phyloP scores from a whole-genome alignment of 2,797 vertebrate species.

The Phaenicophaeus curvirostris region DNA sequence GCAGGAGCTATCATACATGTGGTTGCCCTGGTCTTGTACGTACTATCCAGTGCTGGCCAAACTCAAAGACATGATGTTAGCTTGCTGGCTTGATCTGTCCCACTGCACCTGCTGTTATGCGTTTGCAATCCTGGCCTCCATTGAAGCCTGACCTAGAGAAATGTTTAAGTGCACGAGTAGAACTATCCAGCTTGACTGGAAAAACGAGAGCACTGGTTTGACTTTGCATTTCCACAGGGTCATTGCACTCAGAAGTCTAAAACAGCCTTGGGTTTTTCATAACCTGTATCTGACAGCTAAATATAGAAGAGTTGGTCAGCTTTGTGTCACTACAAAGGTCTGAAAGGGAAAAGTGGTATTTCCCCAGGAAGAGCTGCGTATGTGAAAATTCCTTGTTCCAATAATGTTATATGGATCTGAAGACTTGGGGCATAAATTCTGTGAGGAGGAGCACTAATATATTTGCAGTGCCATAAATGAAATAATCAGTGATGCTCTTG shows the following conservation, averaged over 20 bases:
- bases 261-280: neutral
- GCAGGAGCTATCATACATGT: rapidly evolving
- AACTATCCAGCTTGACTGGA: constrained; percentile 46
- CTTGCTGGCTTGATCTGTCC: neutral
- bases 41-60: neutral
- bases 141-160: constrained; percentile 21
- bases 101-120: neutral
- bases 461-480: neutral
- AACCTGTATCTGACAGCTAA: neutral
- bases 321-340: neutral
- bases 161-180: neutral
- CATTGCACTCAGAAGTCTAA: neutral
- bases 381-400: neutral
- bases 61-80: neutral
- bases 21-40: neutral
- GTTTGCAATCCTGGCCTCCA: constrained; percentile 31
- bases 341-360: neutral
- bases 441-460: neutral
- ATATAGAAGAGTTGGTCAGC: neutral
- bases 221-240: neutral
- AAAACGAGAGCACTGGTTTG: constrained; percentile 4
- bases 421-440: neutral
- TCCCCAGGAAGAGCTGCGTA: neutral
- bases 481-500: neutral
- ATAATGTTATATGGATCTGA: neutral